phyloP scores from a whole-genome alignment of 2,888 invertebrate genomes.

The Tigriopus californicus region DNA sequence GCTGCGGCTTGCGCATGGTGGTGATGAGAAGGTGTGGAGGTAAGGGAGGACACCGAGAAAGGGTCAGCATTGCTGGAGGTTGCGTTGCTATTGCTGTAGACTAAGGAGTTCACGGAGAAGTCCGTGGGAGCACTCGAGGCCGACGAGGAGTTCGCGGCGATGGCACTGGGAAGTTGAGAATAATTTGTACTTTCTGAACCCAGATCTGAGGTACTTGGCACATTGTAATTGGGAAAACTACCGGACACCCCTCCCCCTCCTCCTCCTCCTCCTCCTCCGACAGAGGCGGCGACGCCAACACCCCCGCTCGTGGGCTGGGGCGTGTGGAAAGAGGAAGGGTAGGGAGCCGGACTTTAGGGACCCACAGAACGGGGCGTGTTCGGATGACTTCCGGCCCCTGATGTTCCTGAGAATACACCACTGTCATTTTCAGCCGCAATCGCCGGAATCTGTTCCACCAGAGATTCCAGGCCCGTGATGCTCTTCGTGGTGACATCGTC shows the following conservation, averaged over 20 bases:
- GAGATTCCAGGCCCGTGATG: constrained; percentile 57
- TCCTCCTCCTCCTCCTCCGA: constrained; percentile 19
- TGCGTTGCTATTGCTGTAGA: constrained; percentile 22
- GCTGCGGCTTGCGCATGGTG: neutral
- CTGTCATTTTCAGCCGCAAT: constrained; percentile 16
- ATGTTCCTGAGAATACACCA: constrained; percentile 9
- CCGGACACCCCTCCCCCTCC: constrained; percentile 18
- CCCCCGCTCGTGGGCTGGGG: constrained; percentile 19
- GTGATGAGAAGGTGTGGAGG: constrained; percentile 5
- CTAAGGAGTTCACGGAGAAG: constrained; percentile 17
- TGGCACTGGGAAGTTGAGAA: constrained; percentile 26
- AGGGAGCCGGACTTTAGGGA: constrained; percentile 19
- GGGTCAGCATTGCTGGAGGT: constrained; percentile 15
- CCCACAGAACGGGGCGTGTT: constrained; percentile 18
- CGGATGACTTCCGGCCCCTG: constrained; percentile 18
- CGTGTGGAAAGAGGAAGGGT: constrained; percentile 19
- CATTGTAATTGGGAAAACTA: constrained; percentile 21
- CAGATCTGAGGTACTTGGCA: constrained; percentile 20
- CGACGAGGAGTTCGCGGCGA: constrained; percentile 29
- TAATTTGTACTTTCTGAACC: neutral
- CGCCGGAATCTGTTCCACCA: constrained; percentile 69
- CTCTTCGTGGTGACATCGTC: constrained; percentile 25
- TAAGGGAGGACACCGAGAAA: constrained; percentile 20
- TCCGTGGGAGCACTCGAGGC: constrained; percentile 29
- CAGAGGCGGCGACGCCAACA: constrained; percentile 20